Conservation (phyloP, 2,113 vertebrate species). For the Notarius lentiginosus region DNA sequence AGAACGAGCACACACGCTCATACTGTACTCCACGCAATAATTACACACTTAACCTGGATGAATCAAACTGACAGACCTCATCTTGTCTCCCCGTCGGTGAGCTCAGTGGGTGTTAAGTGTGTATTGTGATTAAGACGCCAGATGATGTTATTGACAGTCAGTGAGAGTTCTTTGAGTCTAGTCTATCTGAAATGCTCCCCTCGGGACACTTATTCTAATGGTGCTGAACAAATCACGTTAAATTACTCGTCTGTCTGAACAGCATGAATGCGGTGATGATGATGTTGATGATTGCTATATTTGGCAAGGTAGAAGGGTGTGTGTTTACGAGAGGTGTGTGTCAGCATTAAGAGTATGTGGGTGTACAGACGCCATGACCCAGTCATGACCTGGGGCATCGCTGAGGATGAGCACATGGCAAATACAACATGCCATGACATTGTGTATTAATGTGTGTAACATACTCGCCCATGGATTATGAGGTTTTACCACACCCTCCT, state of each 20-base stretch:
- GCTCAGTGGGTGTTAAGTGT: constrained; percentile 5
- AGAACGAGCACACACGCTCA: background rate
- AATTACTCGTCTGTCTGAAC: constrained; percentile 27
- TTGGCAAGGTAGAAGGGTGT: constrained; percentile 38
- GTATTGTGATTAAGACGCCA: constrained; percentile 23
- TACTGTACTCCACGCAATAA: background rate
- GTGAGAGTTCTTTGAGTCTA: background rate
- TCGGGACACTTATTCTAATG: constrained; percentile 19
- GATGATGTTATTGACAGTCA: constrained; percentile 20
- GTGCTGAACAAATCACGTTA: background rate
- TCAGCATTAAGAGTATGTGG: constrained; percentile 7
- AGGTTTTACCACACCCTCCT: constrained; percentile 19
- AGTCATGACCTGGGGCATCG: background rate
- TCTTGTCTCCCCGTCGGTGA: constrained; percentile 5
- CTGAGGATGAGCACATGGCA: constrained; percentile 4
- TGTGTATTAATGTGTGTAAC: constrained; percentile 23
- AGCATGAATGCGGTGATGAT: constrained; percentile 2
- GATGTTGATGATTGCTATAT: constrained; percentile 27
- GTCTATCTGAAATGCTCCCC: constrained; percentile 12
- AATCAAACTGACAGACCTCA: constrained; percentile 33
- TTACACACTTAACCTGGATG: constrained; percentile 27
- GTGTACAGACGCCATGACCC: background rate
- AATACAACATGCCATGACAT: constrained; percentile 2
- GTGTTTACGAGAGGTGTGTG: constrained; percentile 37
- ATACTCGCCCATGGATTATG: constrained; percentile 32